Evolutionary conservation across 2,888 invertebrate species (phyloP), one percentile per base, ranked within the genome.

Genomic region (Hirtodrosophila cameraria): DNA sequence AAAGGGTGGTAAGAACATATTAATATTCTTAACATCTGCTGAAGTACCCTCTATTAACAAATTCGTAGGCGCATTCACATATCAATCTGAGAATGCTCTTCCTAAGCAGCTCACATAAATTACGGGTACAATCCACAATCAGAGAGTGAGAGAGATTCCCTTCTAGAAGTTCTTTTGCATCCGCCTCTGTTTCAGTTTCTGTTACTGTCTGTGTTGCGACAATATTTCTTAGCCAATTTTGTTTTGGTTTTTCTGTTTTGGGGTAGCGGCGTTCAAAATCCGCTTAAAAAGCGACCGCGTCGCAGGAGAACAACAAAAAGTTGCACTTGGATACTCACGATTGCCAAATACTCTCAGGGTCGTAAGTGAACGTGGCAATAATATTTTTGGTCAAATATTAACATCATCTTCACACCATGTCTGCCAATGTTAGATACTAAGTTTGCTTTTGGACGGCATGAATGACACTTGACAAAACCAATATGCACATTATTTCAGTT

Each of bases 81-180:
- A 46, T 72, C 62, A 59, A 49, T 50, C 62, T 58, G 35, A 27
- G 61, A 38, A 58, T 53, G 57, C 41, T 11, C 43, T 58, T 27
- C 67, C 75, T 76, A 87, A 87, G 88, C 83, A 72, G 88, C 69
- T 87, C 80, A 86, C 86, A 88, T 86, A 86, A 86, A 86, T 88
- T 69, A 83, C 68, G 36, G 20, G 49, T 41, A 35, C 39, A 23
- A 46, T 20, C 31, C 31, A 23, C 58, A 28, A 33, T 25, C 45
- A 38, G 23, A 15, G 25, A 25, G 30, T 18, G 16, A 11, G 23
- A 30, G 6, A 5, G 27, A 46, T 23, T 7, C n/a, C 2, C 38
- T 23, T 2, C 13, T 35, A 18, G 43, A 20, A 41, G 36, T 53
- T 28, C 45, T 38, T 46, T 20, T 23, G 23, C 6, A 7, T 7